Evolutionary conservation across 2,113 vertebrate genomes (phyloP).

Genomic region (Sakesphorus luctuosus): DNA sequence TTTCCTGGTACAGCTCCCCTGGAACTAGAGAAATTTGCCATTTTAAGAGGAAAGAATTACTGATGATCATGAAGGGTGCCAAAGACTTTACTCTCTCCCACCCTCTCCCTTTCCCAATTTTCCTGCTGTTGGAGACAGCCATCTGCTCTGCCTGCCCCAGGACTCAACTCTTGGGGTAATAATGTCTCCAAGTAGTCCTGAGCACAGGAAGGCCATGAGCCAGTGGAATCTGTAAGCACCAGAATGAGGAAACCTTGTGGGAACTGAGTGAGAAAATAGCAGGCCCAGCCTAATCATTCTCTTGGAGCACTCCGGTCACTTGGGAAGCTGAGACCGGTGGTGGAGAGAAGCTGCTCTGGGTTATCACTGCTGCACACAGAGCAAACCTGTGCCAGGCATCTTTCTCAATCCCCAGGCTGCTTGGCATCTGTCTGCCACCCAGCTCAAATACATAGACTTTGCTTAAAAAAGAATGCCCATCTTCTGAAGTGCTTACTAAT

Average conservation of each 20-base stretch:
- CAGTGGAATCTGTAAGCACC: neutral
- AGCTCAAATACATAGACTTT: neutral
- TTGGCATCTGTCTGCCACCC: neutral
- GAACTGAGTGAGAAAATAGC: neutral
- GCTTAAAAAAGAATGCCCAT: neutral
- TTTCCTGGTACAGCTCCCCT: neutral
- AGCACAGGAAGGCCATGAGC: neutral
- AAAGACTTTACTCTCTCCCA: neutral
- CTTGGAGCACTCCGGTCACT: neutral
- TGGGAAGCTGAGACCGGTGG: accelerated
- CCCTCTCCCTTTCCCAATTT: neutral
- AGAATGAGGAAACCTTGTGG: neutral
- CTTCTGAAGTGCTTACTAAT: neutral
- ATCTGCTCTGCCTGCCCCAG: neutral
- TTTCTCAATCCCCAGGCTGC: neutral
- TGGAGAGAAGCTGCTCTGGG: neutral
- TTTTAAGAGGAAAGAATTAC: neutral
- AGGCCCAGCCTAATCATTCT: neutral
- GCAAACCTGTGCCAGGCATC: neutral
- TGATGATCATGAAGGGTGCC: neutral
- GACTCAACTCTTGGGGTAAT: neutral
- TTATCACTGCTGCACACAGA: neutral
- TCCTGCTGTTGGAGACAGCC: neutral
- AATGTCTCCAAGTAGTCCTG: neutral
- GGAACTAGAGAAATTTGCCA: neutral